A percentile compares a stretch with the other conserved stretches of the same genome.
These are phyloP conservation scores for Circaetus cinerascens DNA, from an alignment of 2,113 vertebrate genomes.

Conservation along the genomic window DNA sequence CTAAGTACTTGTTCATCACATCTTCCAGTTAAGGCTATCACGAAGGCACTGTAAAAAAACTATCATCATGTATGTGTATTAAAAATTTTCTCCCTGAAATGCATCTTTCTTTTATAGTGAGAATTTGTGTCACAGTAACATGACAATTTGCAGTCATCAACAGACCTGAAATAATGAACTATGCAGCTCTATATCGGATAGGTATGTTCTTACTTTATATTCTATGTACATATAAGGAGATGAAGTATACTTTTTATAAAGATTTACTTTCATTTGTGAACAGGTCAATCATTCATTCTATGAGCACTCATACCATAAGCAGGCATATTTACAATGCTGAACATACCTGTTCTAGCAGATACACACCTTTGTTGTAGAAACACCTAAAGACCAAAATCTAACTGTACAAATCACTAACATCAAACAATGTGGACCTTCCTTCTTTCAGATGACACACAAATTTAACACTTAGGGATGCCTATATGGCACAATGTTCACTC, in stretches of 20 bases:
- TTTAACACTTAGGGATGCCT: neutral
- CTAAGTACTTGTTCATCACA: constrained; percentile 55
- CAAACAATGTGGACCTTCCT: neutral
- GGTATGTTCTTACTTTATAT: neutral
- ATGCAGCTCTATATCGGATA: neutral
- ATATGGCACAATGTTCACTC: neutral
- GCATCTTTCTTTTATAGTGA: neutral
- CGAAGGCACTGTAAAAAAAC: constrained; percentile 43
- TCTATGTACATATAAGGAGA: neutral
- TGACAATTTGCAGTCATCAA: neutral
- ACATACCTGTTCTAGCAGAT: neutral
- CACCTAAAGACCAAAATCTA: neutral
- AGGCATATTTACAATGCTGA: neutral
- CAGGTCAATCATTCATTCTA: neutral
- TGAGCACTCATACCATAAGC: neutral
- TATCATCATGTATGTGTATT: neutral
- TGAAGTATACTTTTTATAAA: neutral
- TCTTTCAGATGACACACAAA: neutral
- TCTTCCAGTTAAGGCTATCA: constrained; percentile 18
- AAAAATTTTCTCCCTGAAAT: neutral
- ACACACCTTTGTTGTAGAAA: neutral
- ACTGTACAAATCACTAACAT: neutral
- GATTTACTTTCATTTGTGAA: neutral
- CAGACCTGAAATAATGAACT: neutral
- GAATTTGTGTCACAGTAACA: neutral